Percentiles rank a stretch among this genome's conserved stretches.
phyloP scores from a whole-genome alignment of 2,888 invertebrate genomes.

The Ectobius pallidus region DNA sequence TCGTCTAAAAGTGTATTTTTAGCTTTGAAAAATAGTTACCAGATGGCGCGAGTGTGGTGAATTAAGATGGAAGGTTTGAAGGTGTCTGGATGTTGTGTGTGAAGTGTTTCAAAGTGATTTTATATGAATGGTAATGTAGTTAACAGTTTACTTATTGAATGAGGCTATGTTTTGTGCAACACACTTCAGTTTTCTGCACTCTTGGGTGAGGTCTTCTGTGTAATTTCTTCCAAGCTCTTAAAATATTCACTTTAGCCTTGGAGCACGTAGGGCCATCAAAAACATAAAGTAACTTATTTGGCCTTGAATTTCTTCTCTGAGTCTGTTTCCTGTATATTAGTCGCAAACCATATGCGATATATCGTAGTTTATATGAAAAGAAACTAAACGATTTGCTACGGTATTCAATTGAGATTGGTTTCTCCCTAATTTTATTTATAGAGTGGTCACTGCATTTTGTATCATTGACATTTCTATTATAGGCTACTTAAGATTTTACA shows the following conservation, averaged over 20 bases:
- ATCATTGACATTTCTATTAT: too few relatives aligned
- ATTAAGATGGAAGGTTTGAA: neutral
- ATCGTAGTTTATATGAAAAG: too few relatives aligned
- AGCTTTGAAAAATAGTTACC: neutral
- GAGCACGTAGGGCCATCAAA: constrained; percentile 17
- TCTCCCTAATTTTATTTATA: too few relatives aligned
- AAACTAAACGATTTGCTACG: too few relatives aligned
- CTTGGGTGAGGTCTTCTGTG: neutral
- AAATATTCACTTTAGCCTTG: constrained; percentile 15
- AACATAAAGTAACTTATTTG: constrained; percentile 22
- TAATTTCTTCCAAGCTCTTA: constrained; percentile 1
- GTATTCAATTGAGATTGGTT: too few relatives aligned
- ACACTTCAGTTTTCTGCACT: neutral
- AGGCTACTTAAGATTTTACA: too few relatives aligned
- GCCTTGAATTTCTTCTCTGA: constrained; percentile 10
- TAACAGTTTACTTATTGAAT: too few relatives aligned
- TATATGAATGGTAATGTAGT: constrained; percentile 11
- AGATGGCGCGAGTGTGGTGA: neutral
- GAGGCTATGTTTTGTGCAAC: neutral
- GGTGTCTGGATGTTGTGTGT: neutral
- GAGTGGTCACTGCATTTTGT: too few relatives aligned
- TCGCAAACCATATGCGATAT: neutral
- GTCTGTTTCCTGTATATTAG: constrained; percentile 17
- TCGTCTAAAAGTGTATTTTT: too few relatives aligned
- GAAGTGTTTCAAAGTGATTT: neutral